Percentiles rank a stretch among this genome's conserved stretches.
Evolutionary conservation across 1,140 invertebrate species (phyloP).

Genomic region (Zaprionus kolodkinae): DNA sequence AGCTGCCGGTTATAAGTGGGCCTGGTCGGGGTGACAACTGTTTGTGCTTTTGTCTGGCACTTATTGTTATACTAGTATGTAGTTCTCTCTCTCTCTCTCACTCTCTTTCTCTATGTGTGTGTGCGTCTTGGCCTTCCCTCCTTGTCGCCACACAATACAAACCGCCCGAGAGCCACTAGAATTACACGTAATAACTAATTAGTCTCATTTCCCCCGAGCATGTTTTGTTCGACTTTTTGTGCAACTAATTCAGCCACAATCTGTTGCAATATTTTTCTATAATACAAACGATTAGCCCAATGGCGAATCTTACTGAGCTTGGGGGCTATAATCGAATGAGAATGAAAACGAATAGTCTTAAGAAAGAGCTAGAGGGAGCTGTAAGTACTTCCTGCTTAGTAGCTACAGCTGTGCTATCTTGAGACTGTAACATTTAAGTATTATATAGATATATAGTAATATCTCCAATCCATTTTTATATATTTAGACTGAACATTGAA

Average conservation of each 20-base stretch:
- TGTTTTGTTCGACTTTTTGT: slow-evolving; percentile 22
- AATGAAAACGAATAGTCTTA: no score
- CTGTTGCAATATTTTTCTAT: slow-evolving; percentile 40
- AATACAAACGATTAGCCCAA: background rate
- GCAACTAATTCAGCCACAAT: slow-evolving; percentile 62
- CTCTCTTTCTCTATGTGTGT: slow-evolving; percentile 30
- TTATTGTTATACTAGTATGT: slow-evolving; percentile 70
- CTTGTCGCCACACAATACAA: slow-evolving; percentile 54
- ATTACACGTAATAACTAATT: slow-evolving; percentile 78
- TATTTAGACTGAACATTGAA: background rate
- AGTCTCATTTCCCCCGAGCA: slow-evolving; percentile 51
- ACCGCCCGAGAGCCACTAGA: slow-evolving; percentile 59
- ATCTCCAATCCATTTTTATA: background rate
- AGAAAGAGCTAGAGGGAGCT: background rate
- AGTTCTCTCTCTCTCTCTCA: no score
- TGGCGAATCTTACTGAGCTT: background rate
- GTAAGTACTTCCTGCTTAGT: no score
- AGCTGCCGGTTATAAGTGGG: slow-evolving; percentile 36
- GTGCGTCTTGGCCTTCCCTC: slow-evolving; percentile 33
- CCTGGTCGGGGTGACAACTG: slow-evolving; percentile 45
- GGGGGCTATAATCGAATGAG: background rate
- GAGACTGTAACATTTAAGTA: background rate
- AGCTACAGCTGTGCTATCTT: no score
- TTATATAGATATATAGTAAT: no score
- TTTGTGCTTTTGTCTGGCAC: slow-evolving; percentile 67